Base-by-base conservation (phyloP, 1,140 invertebrate species). In the Drosophila pandora region DNA sequence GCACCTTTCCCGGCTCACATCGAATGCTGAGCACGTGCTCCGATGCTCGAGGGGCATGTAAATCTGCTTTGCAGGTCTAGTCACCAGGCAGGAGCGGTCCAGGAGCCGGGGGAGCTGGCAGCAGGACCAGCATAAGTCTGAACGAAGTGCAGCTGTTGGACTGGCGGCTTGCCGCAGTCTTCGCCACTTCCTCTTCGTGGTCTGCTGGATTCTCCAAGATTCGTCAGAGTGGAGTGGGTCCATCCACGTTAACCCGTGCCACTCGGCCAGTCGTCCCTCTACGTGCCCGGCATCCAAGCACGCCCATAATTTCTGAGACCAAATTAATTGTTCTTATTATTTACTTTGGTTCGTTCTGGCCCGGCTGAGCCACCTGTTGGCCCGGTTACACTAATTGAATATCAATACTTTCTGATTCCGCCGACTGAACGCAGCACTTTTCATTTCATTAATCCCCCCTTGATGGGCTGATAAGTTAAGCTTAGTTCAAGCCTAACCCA, bases 321-420 rank as follows among this genome's bases (percentile, higher is more conserved):
- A 88, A 88, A 87, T 87, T 83, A 87, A 87, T 87, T 88, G 83
- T 78, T 85, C 81, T 82, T 85, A 87, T 87, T 85, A 74, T 75
- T 87, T 75, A 67, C 47, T 43, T 65, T 72, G 63, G 34, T 37
- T 78, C 62, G 17, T 23, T 55, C 21, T 63, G 32, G 7, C n/a
- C 17, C 47, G 17, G 22, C 13, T 49, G 21, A 32, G 30, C 22
- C 30, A 10, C 28, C 60, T 52, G 30, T 41, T 43, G 8, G 41
- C 41, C 41, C n/a, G 47, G 53, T 67, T 67, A 79, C 84, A 76
- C 74, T 79, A 72, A 87, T 83, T 79, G 83, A 88, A 87, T 87
- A 64, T 71, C 78, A 89, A 88, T 88, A 83, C 69, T 70, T 64
- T 64, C 65, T 68, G 62, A 58, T 79, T 88, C 79, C 62, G 65